Evolutionary conservation across 1,140 invertebrate genomes (phyloP), one percentile per base, ranked within the genome.

Genomic region (Drosophila funebris): DNA sequence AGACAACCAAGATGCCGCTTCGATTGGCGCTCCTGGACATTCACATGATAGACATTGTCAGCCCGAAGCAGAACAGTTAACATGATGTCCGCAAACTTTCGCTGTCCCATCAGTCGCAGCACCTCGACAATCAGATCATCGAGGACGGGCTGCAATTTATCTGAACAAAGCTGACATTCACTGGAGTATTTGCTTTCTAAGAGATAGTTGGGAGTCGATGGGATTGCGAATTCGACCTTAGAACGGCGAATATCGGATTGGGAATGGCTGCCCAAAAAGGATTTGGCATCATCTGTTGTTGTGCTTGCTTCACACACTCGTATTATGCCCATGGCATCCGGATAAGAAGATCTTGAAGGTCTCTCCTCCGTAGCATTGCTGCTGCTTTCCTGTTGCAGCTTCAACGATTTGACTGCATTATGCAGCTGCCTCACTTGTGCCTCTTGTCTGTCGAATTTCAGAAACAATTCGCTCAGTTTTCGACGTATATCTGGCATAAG

Each of bases 31-130:
- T 77, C 52, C 13, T 74, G 64, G 1, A 90, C 54, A 22, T 68
- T 87, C 1, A 90, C 33, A 18, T 90, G 81, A n/a, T 89, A 90
- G 18, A 78, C 5, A 54, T 89, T 78, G 6, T 70, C 70, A 5
- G 62, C 44, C 1, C 69, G 69, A 0, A 88, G 37, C 0, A 72
- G 24, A 9, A 90, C 46, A 9, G 64, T 67, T 2, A 90, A 37
- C 4, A 83, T 24, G 0, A 87, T 62, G 4, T 75, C 44, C 0
- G 33, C 24, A 1, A 57, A 43, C 1, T 11, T 2, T 4, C 58
- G 63, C 0, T 14, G 2, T 0, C 37, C 76, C 37, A 76, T 70
- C 20, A 83, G 1, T 3, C 20, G n/a, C 0, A 36, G 0, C 7
- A 88, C n/a, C 4, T 29, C 22, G 16, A 11, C 9, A 1, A 46